These are phyloP conservation scores for Morpho deidamia DNA, from an alignment of 2,888 invertebrate genomes.

Conservation along the genomic window DNA sequence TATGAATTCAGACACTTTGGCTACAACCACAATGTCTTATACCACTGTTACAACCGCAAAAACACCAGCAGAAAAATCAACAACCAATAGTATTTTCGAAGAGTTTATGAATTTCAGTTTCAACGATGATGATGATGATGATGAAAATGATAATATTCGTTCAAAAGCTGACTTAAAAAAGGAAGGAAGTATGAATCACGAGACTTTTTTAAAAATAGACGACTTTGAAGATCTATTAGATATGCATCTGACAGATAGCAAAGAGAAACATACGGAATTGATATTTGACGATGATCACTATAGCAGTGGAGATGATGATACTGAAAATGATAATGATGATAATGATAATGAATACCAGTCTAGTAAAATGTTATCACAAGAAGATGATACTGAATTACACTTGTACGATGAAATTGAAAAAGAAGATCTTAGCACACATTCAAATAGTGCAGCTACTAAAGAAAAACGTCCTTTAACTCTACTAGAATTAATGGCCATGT, in stretches of 20 bases:
- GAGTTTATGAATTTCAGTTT: constrained; percentile 53
- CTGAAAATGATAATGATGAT: constrained; percentile 27
- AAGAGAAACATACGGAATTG: constrained; percentile 35
- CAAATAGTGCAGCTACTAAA: constrained; percentile 35
- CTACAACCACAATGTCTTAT: constrained; percentile 16
- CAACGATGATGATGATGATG: constrained; percentile 36
- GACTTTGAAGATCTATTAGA: constrained; percentile 57
- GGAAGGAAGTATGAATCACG: constrained; percentile 44
- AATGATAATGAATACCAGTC: constrained; percentile 27
- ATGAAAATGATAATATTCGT: constrained; percentile 23
- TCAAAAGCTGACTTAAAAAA: constrained; percentile 34
- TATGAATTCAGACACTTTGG: constrained; percentile 22
- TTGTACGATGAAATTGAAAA: constrained; percentile 35
- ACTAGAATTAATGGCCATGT: constrained; percentile 67
- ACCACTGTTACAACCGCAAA: constrained; percentile 26
- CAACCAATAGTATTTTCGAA: constrained; percentile 46
- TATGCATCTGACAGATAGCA: constrained; percentile 33
- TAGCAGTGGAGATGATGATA: constrained; percentile 33
- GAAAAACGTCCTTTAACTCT: constrained; percentile 50
- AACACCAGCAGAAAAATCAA: constrained; percentile 33
- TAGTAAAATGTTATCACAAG: constrained; percentile 28
- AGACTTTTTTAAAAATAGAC: constrained; percentile 43
- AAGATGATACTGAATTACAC: constrained; percentile 31
- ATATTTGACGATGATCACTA: constrained; percentile 24
- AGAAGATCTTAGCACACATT: constrained; percentile 28